Percentiles rank a stretch among this genome's conserved stretches.
phyloP scores from a whole-genome alignment of 2,797 vertebrate species.

The Myotis findleyi region DNA sequence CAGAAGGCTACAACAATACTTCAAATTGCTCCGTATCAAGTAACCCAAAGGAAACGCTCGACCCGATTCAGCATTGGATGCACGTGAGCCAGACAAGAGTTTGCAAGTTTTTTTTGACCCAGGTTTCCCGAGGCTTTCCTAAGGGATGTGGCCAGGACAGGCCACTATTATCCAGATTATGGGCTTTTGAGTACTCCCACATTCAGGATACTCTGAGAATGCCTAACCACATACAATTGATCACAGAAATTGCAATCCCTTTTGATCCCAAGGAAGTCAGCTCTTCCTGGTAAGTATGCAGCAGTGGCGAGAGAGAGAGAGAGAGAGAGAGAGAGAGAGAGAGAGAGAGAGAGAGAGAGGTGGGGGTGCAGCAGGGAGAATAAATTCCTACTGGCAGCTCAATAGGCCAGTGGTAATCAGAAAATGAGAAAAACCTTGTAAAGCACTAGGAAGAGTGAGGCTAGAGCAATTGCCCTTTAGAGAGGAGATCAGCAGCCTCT shows the following conservation, averaged over 20 bases:
- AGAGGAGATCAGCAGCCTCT: slow-evolving; percentile 69
- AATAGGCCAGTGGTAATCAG: slow-evolving; percentile 69
- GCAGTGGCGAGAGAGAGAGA: neutral
- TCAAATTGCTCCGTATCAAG: slow-evolving; percentile 79
- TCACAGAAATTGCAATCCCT: slow-evolving; percentile 73
- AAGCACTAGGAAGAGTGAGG: slow-evolving; percentile 49
- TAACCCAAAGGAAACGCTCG: slow-evolving; percentile 82
- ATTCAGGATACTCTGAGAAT: slow-evolving; percentile 81
- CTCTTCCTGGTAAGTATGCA: slow-evolving; percentile 67
- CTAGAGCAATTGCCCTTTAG: slow-evolving; percentile 59
- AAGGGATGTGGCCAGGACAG: slow-evolving; percentile 81
- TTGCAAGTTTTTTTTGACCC: slow-evolving; percentile 78
- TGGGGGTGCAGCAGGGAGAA: neutral
- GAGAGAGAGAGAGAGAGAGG: neutral
- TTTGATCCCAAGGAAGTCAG: slow-evolving; percentile 79
- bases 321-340: fast-evolving
- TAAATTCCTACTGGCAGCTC: slow-evolving; percentile 65
- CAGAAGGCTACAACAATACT: slow-evolving; percentile 77
- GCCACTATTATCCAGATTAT: slow-evolving; percentile 81
- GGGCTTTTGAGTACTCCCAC: slow-evolving; percentile 77
- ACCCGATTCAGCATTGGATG: slow-evolving; percentile 69
- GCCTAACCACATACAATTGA: slow-evolving; percentile 76
- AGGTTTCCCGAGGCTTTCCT: slow-evolving; percentile 78
- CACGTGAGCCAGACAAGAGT: slow-evolving; percentile 74
- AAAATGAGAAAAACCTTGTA: slow-evolving; percentile 73